Evolutionary conservation across 2,888 invertebrate species (phyloP).

Genomic region (Enchytraeus crypticus): DNA sequence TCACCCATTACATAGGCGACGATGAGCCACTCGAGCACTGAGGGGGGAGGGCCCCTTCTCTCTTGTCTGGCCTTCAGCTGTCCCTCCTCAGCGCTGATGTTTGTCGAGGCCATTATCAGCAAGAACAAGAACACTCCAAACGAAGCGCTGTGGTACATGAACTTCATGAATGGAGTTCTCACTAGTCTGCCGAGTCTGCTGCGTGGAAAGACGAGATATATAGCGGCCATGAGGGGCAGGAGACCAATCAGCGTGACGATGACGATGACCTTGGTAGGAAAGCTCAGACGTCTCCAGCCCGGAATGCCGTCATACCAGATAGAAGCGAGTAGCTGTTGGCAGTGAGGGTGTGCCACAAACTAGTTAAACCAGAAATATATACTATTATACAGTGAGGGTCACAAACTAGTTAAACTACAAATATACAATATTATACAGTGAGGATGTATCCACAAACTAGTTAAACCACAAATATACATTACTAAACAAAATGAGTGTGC

Average conservation of each 20-base stretch:
- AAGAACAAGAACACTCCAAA: conserved; percentile 54
- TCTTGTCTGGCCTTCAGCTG: conserved; percentile 37
- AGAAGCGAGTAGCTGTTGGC: conserved; percentile 52
- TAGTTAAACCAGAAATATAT: conserved; percentile 32
- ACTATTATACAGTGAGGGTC: no score
- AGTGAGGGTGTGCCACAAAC: conserved; percentile 56
- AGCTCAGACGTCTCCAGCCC: conserved; percentile 42
- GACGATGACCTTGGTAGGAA: conserved; percentile 40
- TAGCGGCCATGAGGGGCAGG: conserved; percentile 49
- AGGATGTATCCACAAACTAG: no score
- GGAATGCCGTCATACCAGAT: conserved; percentile 24
- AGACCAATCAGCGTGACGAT: conserved; percentile 19
- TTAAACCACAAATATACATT: no score
- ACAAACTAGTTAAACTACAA: no score
- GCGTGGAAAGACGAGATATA: conserved; percentile 52
- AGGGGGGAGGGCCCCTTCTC: conserved; percentile 51
- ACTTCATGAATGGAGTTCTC: conserved; percentile 56
- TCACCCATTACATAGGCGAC: conserved; percentile 53
- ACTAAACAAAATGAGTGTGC: no score
- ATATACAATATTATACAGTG: no score
- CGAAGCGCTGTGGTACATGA: conserved; percentile 55
- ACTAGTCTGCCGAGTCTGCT: conserved; percentile 51
- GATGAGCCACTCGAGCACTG: conserved; percentile 53
- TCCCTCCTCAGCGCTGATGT: conserved; percentile 36
- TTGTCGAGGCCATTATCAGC: conserved; percentile 51